Base-by-base conservation (phyloP, 2,797 vertebrate species). In the Zalophus californianus region DNA sequence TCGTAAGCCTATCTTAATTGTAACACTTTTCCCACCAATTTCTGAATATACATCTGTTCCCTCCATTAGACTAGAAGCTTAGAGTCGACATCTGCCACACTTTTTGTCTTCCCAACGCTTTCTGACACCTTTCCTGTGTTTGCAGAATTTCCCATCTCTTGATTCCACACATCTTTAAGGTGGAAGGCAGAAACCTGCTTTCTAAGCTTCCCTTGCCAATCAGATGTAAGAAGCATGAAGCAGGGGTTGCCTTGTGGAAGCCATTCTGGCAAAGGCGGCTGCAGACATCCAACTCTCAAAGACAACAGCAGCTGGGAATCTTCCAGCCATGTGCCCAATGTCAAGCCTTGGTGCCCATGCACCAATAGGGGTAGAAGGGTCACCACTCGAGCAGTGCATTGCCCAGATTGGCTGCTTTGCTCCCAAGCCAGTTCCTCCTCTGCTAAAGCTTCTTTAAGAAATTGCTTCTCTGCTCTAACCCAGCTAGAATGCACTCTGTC, bases 191-290 rank as follows among this genome's bases (percentile, higher is more conserved):
- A 90, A 91, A 85, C 27, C 15, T 29, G 32, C 66, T 90, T 92
- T 84, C 70, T 87, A 60, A 86, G 58, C 38, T 83, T 86, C 64
- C 48, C 83, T 79, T 72, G n/a, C 44, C 88, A 95, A 52, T 56
- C 58, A 96, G 68, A 92, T 32, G 1, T 1, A 15, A 83, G 73
- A 84, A 9, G 54, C 11, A 6, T 2, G 15, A 90, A 82, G n/a
- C 23, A 62, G 3, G 2, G 7, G 60, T 62, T 87, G 25, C 21
- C 56, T 83, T 23, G 2, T 50, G 14, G 41, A 94, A 50, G 56
- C 60, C 85, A 56, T 50, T 58, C 66, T 48, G 41, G 52, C 38
- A 80, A 87, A 44, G 7, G n/a, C 5, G 3, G 16, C 52, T 58
- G n/a, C 18, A 50, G 60, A 52, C 48, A 35, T 56, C 60, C 75